Evolutionary conservation across 2,888 invertebrate species (phyloP).

Genomic region (Standfussiana lucernea): DNA sequence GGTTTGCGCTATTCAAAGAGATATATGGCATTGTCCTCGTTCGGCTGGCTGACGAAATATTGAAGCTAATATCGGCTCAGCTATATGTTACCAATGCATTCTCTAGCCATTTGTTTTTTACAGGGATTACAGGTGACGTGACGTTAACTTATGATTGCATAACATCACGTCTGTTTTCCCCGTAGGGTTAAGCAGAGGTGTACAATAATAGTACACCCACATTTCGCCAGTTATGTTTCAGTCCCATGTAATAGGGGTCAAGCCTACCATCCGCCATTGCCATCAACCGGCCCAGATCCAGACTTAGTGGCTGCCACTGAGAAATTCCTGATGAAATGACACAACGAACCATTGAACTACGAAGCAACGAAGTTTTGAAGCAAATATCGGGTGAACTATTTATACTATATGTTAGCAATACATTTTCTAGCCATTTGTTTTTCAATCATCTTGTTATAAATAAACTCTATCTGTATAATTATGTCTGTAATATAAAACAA

Average conservation of each 20-base stretch:
- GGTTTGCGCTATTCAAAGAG: neutral
- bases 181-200: no score
- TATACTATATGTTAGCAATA: slow-evolving; percentile 5
- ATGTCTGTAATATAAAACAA: slow-evolving; percentile 3
- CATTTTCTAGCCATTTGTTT: neutral
- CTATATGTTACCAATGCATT: neutral
- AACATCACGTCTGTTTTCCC: no score
- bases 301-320: no score
- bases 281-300: no score
- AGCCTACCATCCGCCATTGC: no score
- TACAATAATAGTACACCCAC: no score
- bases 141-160: no score
- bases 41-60: neutral
- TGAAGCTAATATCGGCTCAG: neutral
- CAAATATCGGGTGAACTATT: neutral
- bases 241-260: no score
- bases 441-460: slow-evolving; percentile 5
- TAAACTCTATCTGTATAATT: slow-evolving; percentile 3
- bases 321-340: no score
- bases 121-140: no score
- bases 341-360: no score
- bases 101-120: neutral
- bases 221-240: no score
- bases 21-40: neutral
- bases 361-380: slow-evolving; percentile 24